phyloP scores from a whole-genome alignment of 2,797 vertebrate species.

The Cynopterus sphinx region DNA sequence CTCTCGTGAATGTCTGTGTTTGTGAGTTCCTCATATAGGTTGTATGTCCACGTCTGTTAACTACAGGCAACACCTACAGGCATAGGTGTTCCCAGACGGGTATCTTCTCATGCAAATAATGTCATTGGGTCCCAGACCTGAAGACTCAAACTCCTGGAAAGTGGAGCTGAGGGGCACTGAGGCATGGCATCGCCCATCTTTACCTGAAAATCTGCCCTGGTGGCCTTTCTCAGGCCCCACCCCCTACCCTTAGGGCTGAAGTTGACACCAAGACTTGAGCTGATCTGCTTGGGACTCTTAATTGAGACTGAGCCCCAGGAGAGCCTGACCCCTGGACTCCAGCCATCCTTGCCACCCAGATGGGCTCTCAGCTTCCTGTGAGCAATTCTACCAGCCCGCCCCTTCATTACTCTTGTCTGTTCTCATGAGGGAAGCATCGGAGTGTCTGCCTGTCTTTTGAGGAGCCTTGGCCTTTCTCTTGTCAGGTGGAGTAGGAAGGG shows the following conservation, averaged over 20 bases:
- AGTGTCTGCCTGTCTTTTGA: not conserved
- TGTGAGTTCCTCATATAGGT: not conserved
- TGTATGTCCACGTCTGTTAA: not conserved
- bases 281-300: not conserved
- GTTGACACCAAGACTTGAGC: not conserved
- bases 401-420: not conserved
- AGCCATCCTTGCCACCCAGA: not conserved
- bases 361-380: not conserved
- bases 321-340: not conserved
- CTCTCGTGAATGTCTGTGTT: not conserved
- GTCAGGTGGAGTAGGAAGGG: not conserved
- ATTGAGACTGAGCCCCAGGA: not conserved
- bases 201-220: not conserved
- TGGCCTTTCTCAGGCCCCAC: not conserved
- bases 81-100: not conserved
- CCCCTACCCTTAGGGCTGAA: not conserved
- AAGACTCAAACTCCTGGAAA: not conserved
- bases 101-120: not conserved
- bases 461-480: not conserved
- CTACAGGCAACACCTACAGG: not conserved
- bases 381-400: not conserved
- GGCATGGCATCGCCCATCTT: not conserved
- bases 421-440: not conserved
- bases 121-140: not conserved
- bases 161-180: not conserved